Evolutionary conservation across 2,888 invertebrate species (phyloP).

Genomic region (Mactromeris polynyma): DNA sequence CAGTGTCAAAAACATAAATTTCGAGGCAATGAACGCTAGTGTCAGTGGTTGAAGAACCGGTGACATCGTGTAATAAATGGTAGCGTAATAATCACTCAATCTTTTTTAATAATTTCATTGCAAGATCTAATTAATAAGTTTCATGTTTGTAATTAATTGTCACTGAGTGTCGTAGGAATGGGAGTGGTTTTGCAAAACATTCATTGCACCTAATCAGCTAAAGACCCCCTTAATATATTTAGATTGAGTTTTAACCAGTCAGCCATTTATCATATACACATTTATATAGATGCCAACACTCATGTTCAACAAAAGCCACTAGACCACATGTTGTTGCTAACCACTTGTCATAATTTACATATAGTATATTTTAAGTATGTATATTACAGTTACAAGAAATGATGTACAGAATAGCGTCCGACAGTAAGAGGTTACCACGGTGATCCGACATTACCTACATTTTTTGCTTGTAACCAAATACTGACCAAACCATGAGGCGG

Average conservation of each 20-base stretch:
- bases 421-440: background rate
- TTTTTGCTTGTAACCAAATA: constrained; percentile 40
- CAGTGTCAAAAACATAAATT: constrained; percentile 26
- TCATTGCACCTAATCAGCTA: background rate
- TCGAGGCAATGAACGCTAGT: constrained; percentile 13
- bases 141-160: background rate
- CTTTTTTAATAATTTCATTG: background rate
- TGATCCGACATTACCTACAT: background rate
- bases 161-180: background rate
- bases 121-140: background rate
- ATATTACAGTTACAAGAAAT: background rate
- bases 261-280: background rate
- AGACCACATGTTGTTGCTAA: background rate
- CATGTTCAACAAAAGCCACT: background rate
- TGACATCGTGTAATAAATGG: constrained; percentile 14
- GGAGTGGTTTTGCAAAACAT: background rate
- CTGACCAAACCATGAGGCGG: constrained; percentile 40
- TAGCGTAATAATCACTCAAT: background rate
- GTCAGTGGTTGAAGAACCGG: background rate
- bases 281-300: background rate
- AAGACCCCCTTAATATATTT: background rate
- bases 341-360: constrained; percentile 11
- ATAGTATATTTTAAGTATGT: background rate
- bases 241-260: background rate
- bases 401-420: background rate